Percentiles rank a stretch among this genome's conserved stretches.
phyloP scores from a whole-genome alignment of 1,140 invertebrate genomes.

The Panagrolaimus sp. region DNA sequence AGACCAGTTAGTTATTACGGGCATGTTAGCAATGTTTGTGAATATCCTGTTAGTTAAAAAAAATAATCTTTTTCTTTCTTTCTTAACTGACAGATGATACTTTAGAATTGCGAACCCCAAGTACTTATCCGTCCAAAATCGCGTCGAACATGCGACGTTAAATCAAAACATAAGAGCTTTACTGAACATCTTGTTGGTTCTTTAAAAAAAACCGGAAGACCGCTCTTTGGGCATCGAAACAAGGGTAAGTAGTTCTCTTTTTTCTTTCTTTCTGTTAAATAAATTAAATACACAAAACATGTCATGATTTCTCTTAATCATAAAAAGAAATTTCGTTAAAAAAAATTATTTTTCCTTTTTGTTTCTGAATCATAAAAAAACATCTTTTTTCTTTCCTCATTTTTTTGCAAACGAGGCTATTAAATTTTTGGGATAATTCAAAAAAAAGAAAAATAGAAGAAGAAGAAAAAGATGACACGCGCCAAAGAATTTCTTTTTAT shows the following conservation, averaged over 20 bases:
- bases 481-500: too few relatives aligned
- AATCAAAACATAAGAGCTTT: constrained; percentile 17
- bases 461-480: too few relatives aligned
- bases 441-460: too few relatives aligned
- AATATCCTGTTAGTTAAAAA: constrained; percentile 8
- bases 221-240: constrained; percentile 11
- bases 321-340: too few relatives aligned
- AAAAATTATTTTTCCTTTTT: too few relatives aligned
- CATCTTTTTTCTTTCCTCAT: too few relatives aligned
- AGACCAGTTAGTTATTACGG: constrained; percentile 15
- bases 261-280: too few relatives aligned
- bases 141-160: constrained; percentile 3
- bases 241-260: not conserved
- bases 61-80: not conserved
- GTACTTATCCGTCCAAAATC: constrained; percentile 15
- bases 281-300: too few relatives aligned
- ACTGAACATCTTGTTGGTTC: constrained; percentile 17
- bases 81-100: not conserved
- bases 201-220: constrained; percentile 10
- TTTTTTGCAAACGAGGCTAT: too few relatives aligned
- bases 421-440: too few relatives aligned
- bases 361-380: too few relatives aligned
- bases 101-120: constrained; percentile 16
- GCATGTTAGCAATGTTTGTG: not conserved
- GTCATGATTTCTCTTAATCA: too few relatives aligned